These are phyloP conservation scores for Disparrhopalites patrizii DNA, from an alignment of 2,888 invertebrate species.

Conservation along the genomic window DNA sequence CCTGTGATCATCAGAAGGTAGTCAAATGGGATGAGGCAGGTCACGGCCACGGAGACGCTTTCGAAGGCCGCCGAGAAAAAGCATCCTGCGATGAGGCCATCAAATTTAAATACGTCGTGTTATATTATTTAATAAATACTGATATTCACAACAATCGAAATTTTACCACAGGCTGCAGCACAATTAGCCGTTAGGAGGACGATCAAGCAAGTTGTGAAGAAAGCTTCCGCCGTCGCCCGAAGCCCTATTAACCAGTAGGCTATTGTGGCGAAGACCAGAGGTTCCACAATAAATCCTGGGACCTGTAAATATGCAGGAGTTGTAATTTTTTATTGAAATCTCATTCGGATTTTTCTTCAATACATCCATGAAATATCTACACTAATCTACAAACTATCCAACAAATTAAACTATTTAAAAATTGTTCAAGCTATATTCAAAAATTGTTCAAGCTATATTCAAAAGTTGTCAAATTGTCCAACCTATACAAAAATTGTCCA, in stretches of 20 bases:
- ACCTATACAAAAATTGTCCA: no score
- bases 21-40: conserved; percentile 80
- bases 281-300: conserved; percentile 79
- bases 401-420: background rate
- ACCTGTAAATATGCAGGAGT: conserved; percentile 63
- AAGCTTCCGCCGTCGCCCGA: conserved; percentile 63
- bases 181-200: conserved; percentile 77
- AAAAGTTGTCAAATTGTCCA: no score
- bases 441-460: background rate
- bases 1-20: conserved; percentile 82
- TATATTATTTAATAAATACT: background rate
- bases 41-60: conserved; percentile 73
- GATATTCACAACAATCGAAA: background rate
- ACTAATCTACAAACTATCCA: background rate
- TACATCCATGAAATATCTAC: background rate
- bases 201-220: conserved; percentile 64
- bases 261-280: conserved; percentile 72
- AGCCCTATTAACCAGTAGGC: conserved; percentile 86
- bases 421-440: background rate
- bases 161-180: conserved; percentile 77
- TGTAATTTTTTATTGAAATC: no score
- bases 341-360: no score
- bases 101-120: background rate
- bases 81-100: conserved; percentile 58
- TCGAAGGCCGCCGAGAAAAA: conserved; percentile 82